Conservation (phyloP, 92 coral and sea anemone genomes). For the Epizoanthus ramosus region DNA sequence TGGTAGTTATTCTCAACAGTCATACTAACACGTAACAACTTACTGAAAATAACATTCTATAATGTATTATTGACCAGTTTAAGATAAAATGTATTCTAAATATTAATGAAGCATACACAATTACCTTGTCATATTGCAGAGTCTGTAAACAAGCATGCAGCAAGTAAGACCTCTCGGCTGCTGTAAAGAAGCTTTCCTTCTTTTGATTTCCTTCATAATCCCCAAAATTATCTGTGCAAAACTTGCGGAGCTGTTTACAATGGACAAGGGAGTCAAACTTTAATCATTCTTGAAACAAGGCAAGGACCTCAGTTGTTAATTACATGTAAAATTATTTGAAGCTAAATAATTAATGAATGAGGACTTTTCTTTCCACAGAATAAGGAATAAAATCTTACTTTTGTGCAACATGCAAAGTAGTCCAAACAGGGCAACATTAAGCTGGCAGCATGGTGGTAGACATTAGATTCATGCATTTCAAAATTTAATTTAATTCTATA, state of each 20-base stretch:
- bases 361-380: too few relatives aligned
- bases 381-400: too few relatives aligned
- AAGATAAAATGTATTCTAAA: neutral
- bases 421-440: too few relatives aligned
- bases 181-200: slow-evolving; percentile 74
- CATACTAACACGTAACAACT: too few relatives aligned
- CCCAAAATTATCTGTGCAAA: slow-evolving; percentile 58
- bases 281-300: neutral
- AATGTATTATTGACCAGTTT: neutral
- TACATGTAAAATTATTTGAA: neutral
- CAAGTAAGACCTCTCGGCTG: slow-evolving; percentile 86
- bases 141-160: slow-evolving; percentile 73
- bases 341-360: neutral
- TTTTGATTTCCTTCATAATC: slow-evolving; percentile 78
- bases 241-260: slow-evolving; percentile 51
- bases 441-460: too few relatives aligned
- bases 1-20: too few relatives aligned
- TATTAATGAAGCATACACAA: neutral
- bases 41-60: neutral
- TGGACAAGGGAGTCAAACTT: neutral
- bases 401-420: too few relatives aligned
- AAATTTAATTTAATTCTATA: too few relatives aligned
- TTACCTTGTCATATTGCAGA: slow-evolving; percentile 68
- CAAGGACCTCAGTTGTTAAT: too few relatives aligned
- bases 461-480: too few relatives aligned